Evolutionary conservation across 2,113 vertebrate genomes (phyloP).

Genomic region (Poeciliopsis turrubarensis): DNA sequence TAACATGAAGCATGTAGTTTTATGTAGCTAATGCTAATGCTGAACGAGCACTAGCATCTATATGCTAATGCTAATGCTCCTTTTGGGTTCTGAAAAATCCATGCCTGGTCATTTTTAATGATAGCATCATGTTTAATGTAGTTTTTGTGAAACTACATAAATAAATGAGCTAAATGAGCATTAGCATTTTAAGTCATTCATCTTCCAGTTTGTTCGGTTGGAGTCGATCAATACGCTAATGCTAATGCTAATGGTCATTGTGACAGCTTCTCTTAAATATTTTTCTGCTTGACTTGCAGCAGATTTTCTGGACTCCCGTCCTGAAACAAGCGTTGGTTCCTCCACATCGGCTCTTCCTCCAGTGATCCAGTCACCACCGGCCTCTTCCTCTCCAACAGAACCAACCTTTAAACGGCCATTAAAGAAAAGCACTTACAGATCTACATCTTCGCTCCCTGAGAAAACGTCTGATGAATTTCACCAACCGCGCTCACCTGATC

Average conservation of each 20-base stretch:
- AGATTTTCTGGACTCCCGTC: conserved; percentile 18
- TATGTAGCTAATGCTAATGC: too few relatives aligned
- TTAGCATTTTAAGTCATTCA: too few relatives aligned
- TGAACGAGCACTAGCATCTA: too few relatives aligned
- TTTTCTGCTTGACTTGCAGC: conserved; percentile 38
- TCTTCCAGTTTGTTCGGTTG: too few relatives aligned
- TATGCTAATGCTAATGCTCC: too few relatives aligned
- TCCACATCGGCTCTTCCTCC: conserved; percentile 42
- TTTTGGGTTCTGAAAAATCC: too few relatives aligned
- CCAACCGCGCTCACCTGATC: not conserved
- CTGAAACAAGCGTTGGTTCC: conserved; percentile 24
- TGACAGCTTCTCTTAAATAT: not conserved
- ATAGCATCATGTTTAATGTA: too few relatives aligned
- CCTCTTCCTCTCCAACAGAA: not conserved
- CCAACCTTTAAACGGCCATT: not conserved
- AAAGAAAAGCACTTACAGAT: not conserved
- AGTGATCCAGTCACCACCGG: conserved; percentile 3
- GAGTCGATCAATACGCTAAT: too few relatives aligned
- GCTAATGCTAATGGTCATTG: too few relatives aligned
- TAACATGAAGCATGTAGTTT: not conserved
- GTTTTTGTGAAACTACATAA: too few relatives aligned
- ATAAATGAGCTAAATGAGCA: too few relatives aligned
- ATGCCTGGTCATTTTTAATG: too few relatives aligned
- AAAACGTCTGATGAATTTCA: not conserved
- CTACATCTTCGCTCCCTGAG: not conserved